Evolutionary conservation across 2,888 invertebrate species (phyloP), one percentile per base, ranked within the genome.

Genomic region (Danaus chrysippus): DNA sequence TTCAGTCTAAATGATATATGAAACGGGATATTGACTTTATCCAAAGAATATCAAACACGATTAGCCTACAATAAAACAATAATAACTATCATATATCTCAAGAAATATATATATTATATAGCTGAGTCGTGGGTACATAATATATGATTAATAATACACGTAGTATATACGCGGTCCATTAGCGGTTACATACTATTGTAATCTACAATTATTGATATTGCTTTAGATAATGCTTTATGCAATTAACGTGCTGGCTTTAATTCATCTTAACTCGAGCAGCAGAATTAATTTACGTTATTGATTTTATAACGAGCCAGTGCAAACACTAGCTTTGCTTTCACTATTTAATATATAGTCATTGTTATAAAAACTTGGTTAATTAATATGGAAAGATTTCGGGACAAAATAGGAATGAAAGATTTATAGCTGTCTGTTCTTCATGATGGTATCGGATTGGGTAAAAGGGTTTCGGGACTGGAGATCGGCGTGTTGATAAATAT

Each of bases 201-300:
- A 56, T 56, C 56, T 56, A 56, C 42, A 42, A 44, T 56, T 56
- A 61, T 61, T 61, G 56, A 56, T 49, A 49, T 61, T 52, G 60
- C 52, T 1, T 23, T 49, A 42, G 23, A 53, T 58, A 53, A 53
- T 44, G 42, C 13, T 41, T 19, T 52, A 42, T 61, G 56, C 60
- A 19, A 61, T 61, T 55, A 56, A 56, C 56, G 55, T 41, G 10
- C 42, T 17, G n/a, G 53, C 53, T 52, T 41, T 43, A 49, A 15
- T 5, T 41, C 41, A 49, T 15, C 49, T 43, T 49, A 34, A 13
- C 13, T 41, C 10, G 11, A 58, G 23, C 53, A 15, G 42, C 13
- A 19, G 23, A 53, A 52, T 58, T 58, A 58, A 58, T 58, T 58
- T 52, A 58, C 23, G 42, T 1, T n/a, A 34, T 17, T 13, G 41